Base-by-base conservation (phyloP, 2,888 invertebrate species). In the Leptinotarsa rubiginosa region DNA sequence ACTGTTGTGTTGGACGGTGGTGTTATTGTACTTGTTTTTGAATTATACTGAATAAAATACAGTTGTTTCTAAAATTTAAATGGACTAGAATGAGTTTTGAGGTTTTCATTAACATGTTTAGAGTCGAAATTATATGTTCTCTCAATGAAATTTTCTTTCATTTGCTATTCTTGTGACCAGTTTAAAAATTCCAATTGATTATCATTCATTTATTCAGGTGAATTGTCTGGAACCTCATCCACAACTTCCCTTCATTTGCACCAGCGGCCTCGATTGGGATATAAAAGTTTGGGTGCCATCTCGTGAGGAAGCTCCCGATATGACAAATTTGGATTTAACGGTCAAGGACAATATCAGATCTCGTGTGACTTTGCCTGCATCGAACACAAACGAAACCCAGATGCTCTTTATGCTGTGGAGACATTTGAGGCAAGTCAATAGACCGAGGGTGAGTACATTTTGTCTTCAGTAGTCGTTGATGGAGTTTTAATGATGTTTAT, bases 181-280 rank as follows among this genome's bases (percentile, higher is more conserved):
- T 31, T 31, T 5, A 31, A 31, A 5, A 31, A 5, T 31, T 31
- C 5, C 25, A 31, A 31, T 31, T 7, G 31, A 41, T 41, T 12
- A 41, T 41, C 10, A 22, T 65, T 67, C 65, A 65, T 13, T 59
- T 67, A 20, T 70, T 65, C 86, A 96, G 95, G 94, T 96, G 1
- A 98, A 98, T 89, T 96, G 96, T 81, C 89, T 98, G 85, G 97
- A 97, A 85, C 93, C 96, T 0, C 98, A 98, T 88, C 98, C 98
- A 0, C 90, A 92, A 79, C 91, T 93, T 83, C 97, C 98, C 0
- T 91, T 96, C 76, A 88, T 98, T 81, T 97, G 97, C 15, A 96
- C 97, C 3, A 95, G 95, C 87, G 98, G 98, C 0, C 89, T 98
- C 4, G 98, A 98, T 88, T 92, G 93, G 84, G 96, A 97, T 85